These are phyloP conservation scores for Drosophila pseudotalamancana DNA, from an alignment of 2,888 invertebrate species.

Conservation along the genomic window DNA sequence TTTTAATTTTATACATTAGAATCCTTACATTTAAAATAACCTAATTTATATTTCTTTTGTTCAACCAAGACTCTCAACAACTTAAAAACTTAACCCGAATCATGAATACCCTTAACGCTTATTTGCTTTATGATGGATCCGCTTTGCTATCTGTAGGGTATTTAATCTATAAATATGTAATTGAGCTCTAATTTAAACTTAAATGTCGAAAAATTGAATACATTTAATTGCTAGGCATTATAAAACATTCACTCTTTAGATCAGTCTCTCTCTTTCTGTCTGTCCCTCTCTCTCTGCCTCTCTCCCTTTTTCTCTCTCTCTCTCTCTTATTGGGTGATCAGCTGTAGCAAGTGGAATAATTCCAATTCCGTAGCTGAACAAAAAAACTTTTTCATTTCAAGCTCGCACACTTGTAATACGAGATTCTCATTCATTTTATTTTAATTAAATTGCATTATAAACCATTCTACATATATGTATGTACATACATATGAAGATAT, in stretches of 20 bases:
- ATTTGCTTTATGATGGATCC: conserved; percentile 4
- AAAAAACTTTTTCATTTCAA: conserved; percentile 37
- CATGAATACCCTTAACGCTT: not conserved
- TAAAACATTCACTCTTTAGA: not conserved
- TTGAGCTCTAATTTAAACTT: conserved; percentile 4
- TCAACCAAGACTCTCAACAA: too few species aligned
- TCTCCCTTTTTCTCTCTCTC: not conserved
- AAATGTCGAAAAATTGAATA: conserved; percentile 16
- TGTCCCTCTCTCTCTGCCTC: not conserved
- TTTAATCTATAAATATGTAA: conserved; percentile 11
- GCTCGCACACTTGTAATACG: conserved; percentile 47
- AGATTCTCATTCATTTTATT: conserved; percentile 45
- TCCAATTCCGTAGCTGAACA: conserved; percentile 4
- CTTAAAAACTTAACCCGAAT: not conserved
- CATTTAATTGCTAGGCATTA: conserved; percentile 16
- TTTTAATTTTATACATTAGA: too few species aligned
- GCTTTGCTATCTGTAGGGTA: conserved; percentile 1
- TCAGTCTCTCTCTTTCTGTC: not conserved
- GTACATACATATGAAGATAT: conserved; percentile 10
- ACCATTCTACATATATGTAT: not conserved
- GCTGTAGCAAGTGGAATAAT: conserved; percentile 15
- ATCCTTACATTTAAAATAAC: too few species aligned
- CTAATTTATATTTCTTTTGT: not conserved
- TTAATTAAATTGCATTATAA: conserved; percentile 64
- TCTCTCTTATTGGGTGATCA: conserved; percentile 17